Base-by-base conservation (phyloP, 2,113 vertebrate species). In the Pelmatolapia mariae region DNA sequence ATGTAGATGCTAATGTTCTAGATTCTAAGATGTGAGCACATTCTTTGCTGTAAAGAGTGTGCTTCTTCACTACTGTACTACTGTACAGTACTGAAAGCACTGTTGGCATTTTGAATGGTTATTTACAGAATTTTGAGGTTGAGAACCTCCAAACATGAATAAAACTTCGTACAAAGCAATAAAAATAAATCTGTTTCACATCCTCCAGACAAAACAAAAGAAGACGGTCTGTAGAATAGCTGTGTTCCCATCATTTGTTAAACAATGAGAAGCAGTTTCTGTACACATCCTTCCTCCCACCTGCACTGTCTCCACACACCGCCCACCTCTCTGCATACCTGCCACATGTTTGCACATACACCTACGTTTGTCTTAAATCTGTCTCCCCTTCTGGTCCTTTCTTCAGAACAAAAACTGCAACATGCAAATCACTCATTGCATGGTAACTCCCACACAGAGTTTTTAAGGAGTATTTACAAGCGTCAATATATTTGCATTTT, bases 401-500 rank as follows among this genome's bases (percentile, higher is more conserved):
- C 10, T n/a, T 66, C 84, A 40, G 61, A 82, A 38, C 29, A 89
- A 85, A 87, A 83, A 68, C 24, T 43, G 40, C 22, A 84, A 78
- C 43, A 91, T 91, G 83, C 83, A 90, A 93, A 92, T 90, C 3
- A 18, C 4, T 10, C 10, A 18, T 12, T 38, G 22, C 43, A 22
- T 10, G 24, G 53, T 57, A 40, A 79, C 63, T 82, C 87, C 89
- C 45, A 84, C 91, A 36, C 78, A 71, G 3, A 56, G 36, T 38
- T 9, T 31, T 36, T 80, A 56, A 83, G 19, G 68, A 66, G 36
- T 47, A 19, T 33, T 56, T 47, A 47, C 1, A 63, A 66, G 57
- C 10, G 40, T 50, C 24, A 78, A 18, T 5, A 26, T 18, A 66
- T 79, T 83, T 87, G 38, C 81, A 81, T 81, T 2, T 26, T 82